Percentiles rank a stretch among this genome's conserved stretches.
Evolutionary conservation across 92 coral and sea anemone species (phyloP).

Genomic region (Palythoa heliodiscus): DNA sequence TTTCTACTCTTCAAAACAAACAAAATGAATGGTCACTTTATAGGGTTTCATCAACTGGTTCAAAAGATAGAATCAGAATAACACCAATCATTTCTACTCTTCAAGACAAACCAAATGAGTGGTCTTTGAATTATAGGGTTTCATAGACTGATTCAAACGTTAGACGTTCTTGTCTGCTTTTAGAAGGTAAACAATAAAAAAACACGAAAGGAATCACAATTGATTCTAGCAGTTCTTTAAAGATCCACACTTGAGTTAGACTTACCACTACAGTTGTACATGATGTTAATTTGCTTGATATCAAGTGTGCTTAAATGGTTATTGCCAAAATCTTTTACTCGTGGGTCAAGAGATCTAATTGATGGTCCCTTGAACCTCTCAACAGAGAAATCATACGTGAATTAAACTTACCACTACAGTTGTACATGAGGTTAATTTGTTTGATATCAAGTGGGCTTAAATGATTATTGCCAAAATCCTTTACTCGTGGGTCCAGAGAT

Average conservation of each 20-base stretch:
- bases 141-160: no score
- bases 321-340: constrained; percentile 74
- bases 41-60: no score
- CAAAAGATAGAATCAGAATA: no score
- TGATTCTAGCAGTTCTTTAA: no score
- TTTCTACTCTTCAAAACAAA: no score
- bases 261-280: constrained; percentile 89
- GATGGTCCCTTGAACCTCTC: constrained; percentile 50
- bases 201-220: no score
- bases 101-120: no score
- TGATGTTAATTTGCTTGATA: constrained; percentile 78
- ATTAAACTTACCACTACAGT: constrained; percentile 73
- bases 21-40: no score
- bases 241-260: not conserved
- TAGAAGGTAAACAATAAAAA: no score
- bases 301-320: constrained; percentile 77
- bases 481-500: constrained; percentile 59
- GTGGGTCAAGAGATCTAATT: constrained; percentile 63
- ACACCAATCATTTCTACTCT: no score
- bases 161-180: no score
- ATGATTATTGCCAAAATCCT: constrained; percentile 76
- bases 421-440: constrained; percentile 82
- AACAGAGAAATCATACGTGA: constrained; percentile 54
- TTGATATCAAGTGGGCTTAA: constrained; percentile 82
- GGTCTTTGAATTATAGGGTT: no score